Percentiles rank a stretch among this genome's conserved stretches.
Evolutionary conservation across 2,797 vertebrate species (phyloP).

Genomic region (Channa striata): DNA sequence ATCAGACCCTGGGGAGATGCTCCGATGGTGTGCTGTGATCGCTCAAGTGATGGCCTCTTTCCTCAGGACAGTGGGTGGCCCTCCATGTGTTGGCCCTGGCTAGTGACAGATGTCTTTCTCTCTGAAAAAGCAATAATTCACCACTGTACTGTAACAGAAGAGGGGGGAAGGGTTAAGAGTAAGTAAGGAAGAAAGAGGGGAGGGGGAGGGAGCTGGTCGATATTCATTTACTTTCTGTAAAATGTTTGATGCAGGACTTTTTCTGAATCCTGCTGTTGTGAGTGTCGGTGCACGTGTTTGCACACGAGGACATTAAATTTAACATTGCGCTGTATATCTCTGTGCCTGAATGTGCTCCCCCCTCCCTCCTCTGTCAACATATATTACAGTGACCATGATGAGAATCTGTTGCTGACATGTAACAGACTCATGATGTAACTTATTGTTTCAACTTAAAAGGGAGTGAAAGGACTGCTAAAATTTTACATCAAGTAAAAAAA

Average conservation of each 20-base stretch:
- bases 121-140: constrained; percentile 43
- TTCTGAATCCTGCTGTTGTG: background rate
- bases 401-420: constrained; percentile 48
- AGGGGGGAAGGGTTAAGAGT: background rate
- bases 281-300: constrained; percentile 4
- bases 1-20: constrained; percentile 49
- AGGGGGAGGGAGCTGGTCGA: background rate
- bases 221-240: background rate
- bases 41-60: constrained; percentile 36
- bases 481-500: too few species aligned
- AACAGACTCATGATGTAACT: background rate
- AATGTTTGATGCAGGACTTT: constrained; percentile 1
- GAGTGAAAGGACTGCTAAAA: too few species aligned
- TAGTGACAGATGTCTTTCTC: constrained; percentile 65
- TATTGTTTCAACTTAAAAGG: too few species aligned
- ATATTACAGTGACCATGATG: constrained; percentile 32
- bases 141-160: constrained; percentile 49
- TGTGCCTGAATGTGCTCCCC: constrained; percentile 6
- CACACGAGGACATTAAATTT: constrained; percentile 28
- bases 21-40: constrained; percentile 33
- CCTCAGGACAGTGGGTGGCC: constrained; percentile 34
- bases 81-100: constrained; percentile 40
- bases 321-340: constrained; percentile 1
- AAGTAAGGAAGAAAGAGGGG: background rate
- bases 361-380: constrained; percentile 2